phyloP scores from a whole-genome alignment of 2,113 vertebrate species.

The Upupa epops region DNA sequence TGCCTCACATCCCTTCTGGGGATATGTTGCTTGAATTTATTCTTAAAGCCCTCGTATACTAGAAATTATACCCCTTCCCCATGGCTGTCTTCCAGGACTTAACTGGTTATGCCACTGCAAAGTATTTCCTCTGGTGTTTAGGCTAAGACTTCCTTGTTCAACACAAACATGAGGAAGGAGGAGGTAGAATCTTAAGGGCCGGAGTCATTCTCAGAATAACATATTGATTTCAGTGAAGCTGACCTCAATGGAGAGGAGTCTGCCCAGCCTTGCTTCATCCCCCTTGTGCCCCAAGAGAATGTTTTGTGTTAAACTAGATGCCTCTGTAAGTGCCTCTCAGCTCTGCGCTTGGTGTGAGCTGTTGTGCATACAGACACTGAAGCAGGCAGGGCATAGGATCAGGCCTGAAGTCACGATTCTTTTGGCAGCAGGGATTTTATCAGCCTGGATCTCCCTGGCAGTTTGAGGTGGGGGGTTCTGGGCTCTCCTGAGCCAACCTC shows the following conservation, averaged over 20 bases:
- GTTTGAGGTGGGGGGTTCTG: not conserved
- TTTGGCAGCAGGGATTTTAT: not conserved
- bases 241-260: not conserved
- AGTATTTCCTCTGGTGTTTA: not conserved
- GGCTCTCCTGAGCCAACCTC: not conserved
- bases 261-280: not conserved
- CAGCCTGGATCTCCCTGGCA: not conserved
- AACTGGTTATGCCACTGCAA: not conserved
- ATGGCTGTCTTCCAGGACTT: not conserved
- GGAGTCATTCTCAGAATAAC: not conserved
- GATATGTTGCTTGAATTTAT: not conserved
- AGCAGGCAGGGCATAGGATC: not conserved
- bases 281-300: not conserved
- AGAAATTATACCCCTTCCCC: not conserved
- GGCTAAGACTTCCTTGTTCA: not conserved
- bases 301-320: constrained; percentile 16
- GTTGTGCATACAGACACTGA: not conserved
- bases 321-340: constrained; percentile 31
- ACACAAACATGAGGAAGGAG: not conserved
- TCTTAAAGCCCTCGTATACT: not conserved
- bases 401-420: not conserved
- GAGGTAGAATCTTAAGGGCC: not conserved
- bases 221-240: not conserved
- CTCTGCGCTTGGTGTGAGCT: not conserved
- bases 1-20: not conserved